Evolutionary conservation across 1,140 invertebrate species (phyloP), one percentile per base, ranked within the genome.

Genomic region (Diploscapter pachys): DNA sequence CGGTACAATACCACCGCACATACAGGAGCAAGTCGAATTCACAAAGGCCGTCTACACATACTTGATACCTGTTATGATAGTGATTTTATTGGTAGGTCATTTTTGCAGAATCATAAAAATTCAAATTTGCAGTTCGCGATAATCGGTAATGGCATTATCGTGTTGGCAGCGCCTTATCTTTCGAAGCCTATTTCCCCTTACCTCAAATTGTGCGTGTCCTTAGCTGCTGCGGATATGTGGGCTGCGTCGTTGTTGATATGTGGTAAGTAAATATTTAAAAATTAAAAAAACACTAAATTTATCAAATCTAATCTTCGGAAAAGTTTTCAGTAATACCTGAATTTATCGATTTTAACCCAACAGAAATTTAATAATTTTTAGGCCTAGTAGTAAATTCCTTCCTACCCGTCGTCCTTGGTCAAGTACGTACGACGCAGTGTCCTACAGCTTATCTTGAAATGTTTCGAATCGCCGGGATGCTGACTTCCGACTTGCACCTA

Each of bases 401-500:
- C 76, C 59, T 82, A 55, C 81, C 81, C 5, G 81, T 82, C 9
- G 79, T 82, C 8, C 48, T 81, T 11, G 75, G 75, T 48, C 63
- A 64, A 5, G 13, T 50, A n/a, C 71, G 68, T 56, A 56, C 49
- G 9, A 66, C 75, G 6, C 31, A 72, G 31, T 76, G 75, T 49
- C 66, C 66, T 53, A 71, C 71, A 54, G 75, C 75, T 4, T n/a
- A 55, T 52, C 56, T 76, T 2, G 75, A 76, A 66, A 65, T 76
- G 50, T 80, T 82, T 56, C 73, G 81, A n/a, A 78, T 82, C 48
- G 78, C 79, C 8, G 81, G 81, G 59, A 82, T 82, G 81, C 69
- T 82, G 3, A 82, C 81, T 31, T 82, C 81, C 3, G 79, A 82
- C 75, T 52, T 82, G 54, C 81, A 82, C 59, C 76, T 82, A 31